Evolutionary conservation across 2,797 vertebrate genomes (phyloP).

Genomic region (Periparus ater): DNA sequence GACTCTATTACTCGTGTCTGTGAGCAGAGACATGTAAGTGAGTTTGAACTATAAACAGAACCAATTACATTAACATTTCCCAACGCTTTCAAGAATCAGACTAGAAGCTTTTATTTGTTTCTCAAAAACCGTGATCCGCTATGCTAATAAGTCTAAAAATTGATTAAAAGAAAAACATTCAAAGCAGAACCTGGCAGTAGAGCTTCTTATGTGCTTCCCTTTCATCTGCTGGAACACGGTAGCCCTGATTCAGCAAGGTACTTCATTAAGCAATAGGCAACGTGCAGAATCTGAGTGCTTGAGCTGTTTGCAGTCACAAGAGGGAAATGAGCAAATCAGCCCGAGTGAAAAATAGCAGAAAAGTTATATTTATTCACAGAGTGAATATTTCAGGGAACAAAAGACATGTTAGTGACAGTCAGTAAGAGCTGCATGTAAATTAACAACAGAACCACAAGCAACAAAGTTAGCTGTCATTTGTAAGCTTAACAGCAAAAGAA

Average conservation of each 20-base stretch:
- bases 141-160: conserved; percentile 57
- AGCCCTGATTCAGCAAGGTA: conserved; percentile 66
- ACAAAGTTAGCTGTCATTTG: background rate
- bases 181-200: conserved; percentile 53
- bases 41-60: conserved; percentile 62
- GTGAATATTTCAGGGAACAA: conserved; percentile 50
- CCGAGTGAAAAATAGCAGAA: conserved; percentile 38
- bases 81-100: conserved; percentile 54
- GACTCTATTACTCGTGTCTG: background rate
- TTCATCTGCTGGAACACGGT: conserved; percentile 29
- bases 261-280: conserved; percentile 37
- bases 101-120: conserved; percentile 49
- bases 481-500: background rate
- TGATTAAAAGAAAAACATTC: conserved; percentile 56
- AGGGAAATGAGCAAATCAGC: conserved; percentile 50
- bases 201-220: conserved; percentile 44
- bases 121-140: background rate
- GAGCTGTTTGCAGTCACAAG: background rate
- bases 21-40: background rate
- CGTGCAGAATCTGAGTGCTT: background rate
- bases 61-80: conserved; percentile 63
- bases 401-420: conserved; percentile 48
- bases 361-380: conserved; percentile 57
- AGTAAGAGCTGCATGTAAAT: conserved; percentile 39
- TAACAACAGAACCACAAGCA: conserved; percentile 29